A percentile compares a stretch with the other conserved stretches of the same genome.
phyloP scores from a whole-genome alignment of 1,140 invertebrate genomes.

The Platorchestia sp. region DNA sequence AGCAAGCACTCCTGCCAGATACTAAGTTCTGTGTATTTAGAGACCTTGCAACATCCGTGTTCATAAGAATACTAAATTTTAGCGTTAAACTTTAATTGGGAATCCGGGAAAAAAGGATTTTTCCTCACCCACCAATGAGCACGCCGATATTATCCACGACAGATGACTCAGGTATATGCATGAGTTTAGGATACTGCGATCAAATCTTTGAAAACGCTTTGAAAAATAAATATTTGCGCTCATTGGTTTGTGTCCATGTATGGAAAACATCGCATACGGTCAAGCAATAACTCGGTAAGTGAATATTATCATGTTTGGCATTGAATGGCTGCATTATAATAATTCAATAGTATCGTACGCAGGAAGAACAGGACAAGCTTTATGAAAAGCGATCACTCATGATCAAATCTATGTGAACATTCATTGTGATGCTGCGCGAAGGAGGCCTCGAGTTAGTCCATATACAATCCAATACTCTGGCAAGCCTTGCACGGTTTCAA shows the following conservation, averaged over 20 bases:
- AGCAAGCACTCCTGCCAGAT: no score
- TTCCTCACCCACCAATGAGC: not conserved
- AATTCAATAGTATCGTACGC: not conserved
- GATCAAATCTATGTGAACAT: not conserved
- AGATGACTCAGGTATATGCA: not conserved
- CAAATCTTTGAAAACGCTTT: not conserved
- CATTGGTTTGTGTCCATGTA: not conserved
- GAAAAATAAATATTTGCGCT: not conserved
- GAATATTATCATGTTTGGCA: constrained; percentile 1
- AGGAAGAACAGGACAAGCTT: not conserved
- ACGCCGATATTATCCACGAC: not conserved
- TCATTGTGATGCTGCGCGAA: not conserved
- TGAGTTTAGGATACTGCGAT: not conserved
- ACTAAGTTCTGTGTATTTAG: no score
- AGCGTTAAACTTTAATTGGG: not conserved
- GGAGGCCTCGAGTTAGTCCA: not conserved
- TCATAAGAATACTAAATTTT: not conserved
- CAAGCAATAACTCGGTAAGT: not conserved
- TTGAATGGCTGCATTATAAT: not conserved
- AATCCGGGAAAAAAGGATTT: not conserved
- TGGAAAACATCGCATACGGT: not conserved
- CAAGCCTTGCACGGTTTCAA: not conserved
- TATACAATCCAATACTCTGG: not conserved
- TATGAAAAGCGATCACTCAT: not conserved
- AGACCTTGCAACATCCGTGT: no score